phyloP scores from a whole-genome alignment of 2,797 vertebrate species.

The Intellagama lesueurii region DNA sequence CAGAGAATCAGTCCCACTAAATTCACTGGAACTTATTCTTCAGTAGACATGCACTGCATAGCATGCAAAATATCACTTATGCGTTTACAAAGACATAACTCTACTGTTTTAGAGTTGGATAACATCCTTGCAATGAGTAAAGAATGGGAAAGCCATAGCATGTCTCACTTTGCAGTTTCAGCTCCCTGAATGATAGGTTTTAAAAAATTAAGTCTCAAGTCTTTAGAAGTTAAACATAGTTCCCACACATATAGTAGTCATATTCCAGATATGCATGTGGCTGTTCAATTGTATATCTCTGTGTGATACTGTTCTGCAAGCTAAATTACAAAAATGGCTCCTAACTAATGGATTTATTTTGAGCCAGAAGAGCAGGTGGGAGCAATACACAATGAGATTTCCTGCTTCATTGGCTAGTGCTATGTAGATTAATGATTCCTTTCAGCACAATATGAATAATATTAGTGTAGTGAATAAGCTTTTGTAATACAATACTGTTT shows the following conservation, averaged over 20 bases:
- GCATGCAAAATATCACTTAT: not conserved
- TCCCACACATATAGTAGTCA: slow-evolving; percentile 13
- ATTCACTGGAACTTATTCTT: not conserved
- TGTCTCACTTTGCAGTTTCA: slow-evolving; percentile 24
- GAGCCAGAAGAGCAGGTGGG: slow-evolving; percentile 64
- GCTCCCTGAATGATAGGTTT: slow-evolving; percentile 46
- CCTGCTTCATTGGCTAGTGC: slow-evolving; percentile 70
- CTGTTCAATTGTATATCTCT: slow-evolving; percentile 48
- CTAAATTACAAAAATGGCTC: slow-evolving; percentile 48
- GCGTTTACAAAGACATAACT: slow-evolving; percentile 13
- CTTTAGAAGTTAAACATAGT: slow-evolving; percentile 35
- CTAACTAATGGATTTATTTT: slow-evolving; percentile 71
- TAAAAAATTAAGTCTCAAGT: slow-evolving; percentile 54
- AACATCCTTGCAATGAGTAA: slow-evolving; percentile 29
- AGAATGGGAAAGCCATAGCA: not conserved
- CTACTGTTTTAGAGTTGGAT: not conserved
- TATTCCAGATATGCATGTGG: slow-evolving; percentile 35
- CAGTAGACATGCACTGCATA: not conserved
- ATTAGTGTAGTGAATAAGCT: slow-evolving; percentile 73
- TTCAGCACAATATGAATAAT: slow-evolving; percentile 73
- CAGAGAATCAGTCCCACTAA: not conserved
- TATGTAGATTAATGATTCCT: slow-evolving; percentile 74
- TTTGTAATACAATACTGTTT: slow-evolving; percentile 64
- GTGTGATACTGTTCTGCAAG: slow-evolving; percentile 54
- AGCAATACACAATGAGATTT: slow-evolving; percentile 72